Conservation (phyloP, 2,888 invertebrate species). For the Ganaspis brasiliensis region DNA sequence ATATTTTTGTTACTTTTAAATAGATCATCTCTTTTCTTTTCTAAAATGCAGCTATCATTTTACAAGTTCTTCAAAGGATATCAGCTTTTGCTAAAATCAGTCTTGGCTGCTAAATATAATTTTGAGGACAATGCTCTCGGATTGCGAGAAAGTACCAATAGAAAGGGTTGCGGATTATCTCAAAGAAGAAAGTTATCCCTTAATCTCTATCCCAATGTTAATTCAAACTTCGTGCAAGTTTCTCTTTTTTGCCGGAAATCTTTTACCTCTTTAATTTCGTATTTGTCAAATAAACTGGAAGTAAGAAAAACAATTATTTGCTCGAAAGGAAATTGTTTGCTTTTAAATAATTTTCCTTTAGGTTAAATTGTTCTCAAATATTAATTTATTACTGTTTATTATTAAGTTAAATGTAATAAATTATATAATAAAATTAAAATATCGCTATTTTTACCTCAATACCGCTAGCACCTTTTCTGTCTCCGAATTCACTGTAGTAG, state of each 20-base stretch:
- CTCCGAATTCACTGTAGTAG: slow-evolving; percentile 82
- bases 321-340: neutral
- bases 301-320: slow-evolving; percentile 12
- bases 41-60: too few species aligned
- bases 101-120: neutral
- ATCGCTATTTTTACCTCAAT: slow-evolving; percentile 79
- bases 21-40: too few species aligned
- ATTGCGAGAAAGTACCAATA: neutral
- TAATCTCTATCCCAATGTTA: neutral
- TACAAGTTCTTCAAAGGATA: too few species aligned
- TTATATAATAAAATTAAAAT: too few species aligned
- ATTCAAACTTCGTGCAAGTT: neutral
- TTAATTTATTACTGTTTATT: too few species aligned
- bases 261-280: neutral
- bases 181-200: neutral
- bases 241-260: neutral
- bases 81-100: neutral
- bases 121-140: neutral
- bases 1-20: too few species aligned
- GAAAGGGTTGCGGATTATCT: neutral
- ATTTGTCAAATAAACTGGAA: slow-evolving; percentile 10
- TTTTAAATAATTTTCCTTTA: neutral
- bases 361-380: neutral
- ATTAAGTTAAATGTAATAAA: too few species aligned
- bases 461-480: slow-evolving; percentile 76